Base-by-base conservation (phyloP, 2,797 vertebrate species). In the Poliocrania exsul region DNA sequence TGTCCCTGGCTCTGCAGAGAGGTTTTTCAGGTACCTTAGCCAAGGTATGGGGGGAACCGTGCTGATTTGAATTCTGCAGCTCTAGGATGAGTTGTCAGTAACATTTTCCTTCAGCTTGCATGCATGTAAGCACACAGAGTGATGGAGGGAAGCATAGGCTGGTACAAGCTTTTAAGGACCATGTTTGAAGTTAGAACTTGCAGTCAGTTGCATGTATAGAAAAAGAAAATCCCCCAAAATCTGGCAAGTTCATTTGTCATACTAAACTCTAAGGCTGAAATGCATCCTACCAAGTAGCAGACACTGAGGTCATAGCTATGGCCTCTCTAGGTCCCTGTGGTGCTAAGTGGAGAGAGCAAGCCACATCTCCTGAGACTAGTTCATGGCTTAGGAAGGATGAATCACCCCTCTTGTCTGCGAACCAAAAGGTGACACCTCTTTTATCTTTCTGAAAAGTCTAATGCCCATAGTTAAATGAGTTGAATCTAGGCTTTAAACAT, bases 71-170 rank as follows among this genome's bases (percentile, higher is more conserved):
- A 28, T 74, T 66, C 61, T 53, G 29, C 33, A 53, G 18, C 35
- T 82, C 42, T 29, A 50, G 25, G 50, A n/a, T 72, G 35, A 47
- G 35, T 72, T 88, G 89, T 69, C 40, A 62, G 57, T 38, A 47
- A 28, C 6, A 5, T 61, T 60, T 82, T 13, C 61, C 40, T 74
- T 69, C 62, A 33, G 6, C 6, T 60, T 54, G 12, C 6, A 5
- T 15, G 31, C 28, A 26, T 0, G 0, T 46, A 35, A 66, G 21
- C 9, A 38, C 23, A 37, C 6, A 53, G 29, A 25, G 16, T 0
- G 1, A 42, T 26, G 28, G 31, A 65, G 33, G n/a, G 11, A 66
- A 84, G 38, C 47, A 14, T 2, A 62, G 31, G 14, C 20, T 71
- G 38, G 20, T 37, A 56, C 44, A 29, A 47, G 57, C 14, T 85